Percentiles rank a stretch among this genome's conserved stretches.
These are phyloP conservation scores for Meandrusa payeni DNA, from an alignment of 2,888 invertebrate genomes.

Conservation along the genomic window DNA sequence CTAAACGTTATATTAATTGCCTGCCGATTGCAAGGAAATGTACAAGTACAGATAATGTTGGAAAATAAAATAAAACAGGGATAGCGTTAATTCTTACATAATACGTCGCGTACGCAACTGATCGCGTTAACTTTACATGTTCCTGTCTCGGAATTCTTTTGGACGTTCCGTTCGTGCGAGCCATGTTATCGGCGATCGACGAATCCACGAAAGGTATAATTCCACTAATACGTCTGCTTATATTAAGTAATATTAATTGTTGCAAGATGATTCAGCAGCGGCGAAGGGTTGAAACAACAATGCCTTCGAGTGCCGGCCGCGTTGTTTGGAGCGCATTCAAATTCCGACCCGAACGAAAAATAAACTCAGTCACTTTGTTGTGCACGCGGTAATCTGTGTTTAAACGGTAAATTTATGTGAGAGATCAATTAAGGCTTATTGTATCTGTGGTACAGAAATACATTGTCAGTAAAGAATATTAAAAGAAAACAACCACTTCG, in stretches of 20 bases:
- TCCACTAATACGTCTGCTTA: conserved; percentile 66
- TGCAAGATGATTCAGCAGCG: conserved; percentile 61
- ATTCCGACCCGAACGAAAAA: conserved; percentile 4
- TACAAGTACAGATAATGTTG: too few relatives aligned
- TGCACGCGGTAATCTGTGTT: neutral
- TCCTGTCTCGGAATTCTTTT: conserved; percentile 52
- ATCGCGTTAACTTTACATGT: conserved; percentile 44
- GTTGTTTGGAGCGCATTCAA: conserved; percentile 13
- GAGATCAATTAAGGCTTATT: too few relatives aligned
- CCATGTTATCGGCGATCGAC: conserved; percentile 55
- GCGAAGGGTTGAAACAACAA: conserved; percentile 61
- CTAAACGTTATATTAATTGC: neutral
- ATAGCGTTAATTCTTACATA: too few relatives aligned
- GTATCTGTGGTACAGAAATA: too few relatives aligned
- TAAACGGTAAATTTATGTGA: neutral
- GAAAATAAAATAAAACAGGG: too few relatives aligned
- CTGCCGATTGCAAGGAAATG: too few relatives aligned
- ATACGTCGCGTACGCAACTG: too few relatives aligned
- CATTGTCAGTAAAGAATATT: too few relatives aligned
- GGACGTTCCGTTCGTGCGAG: conserved; percentile 36
- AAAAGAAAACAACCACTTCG: too few relatives aligned
- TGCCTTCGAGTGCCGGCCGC: conserved; percentile 28
- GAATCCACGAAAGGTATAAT: conserved; percentile 59
- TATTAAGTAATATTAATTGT: conserved; percentile 76
- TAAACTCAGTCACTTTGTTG: conserved; percentile 1